Conservation (phyloP, 2,113 vertebrate species). For the Platysteira castanea region DNA sequence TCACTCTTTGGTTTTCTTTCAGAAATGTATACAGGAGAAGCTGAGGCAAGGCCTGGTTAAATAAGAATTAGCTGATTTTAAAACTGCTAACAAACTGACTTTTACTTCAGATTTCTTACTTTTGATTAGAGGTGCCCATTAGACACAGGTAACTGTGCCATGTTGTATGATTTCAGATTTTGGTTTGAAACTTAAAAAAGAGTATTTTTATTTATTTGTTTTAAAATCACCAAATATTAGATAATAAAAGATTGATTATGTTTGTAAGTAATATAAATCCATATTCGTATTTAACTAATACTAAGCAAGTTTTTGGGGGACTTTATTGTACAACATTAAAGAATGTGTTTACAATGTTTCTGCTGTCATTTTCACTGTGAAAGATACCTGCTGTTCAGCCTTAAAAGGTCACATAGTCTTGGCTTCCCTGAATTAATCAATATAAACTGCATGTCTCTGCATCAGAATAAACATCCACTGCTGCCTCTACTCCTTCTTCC, state of each 20-base stretch:
- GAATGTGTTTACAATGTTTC: not conserved
- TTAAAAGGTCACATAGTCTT: conserved; percentile 61
- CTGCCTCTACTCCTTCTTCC: not conserved
- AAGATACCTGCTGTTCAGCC: conserved; percentile 2
- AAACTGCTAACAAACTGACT: not conserved
- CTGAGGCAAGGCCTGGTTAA: not conserved
- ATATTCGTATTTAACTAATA: not conserved
- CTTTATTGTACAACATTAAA: not conserved
- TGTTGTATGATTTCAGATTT: not conserved
- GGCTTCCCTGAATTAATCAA: conserved; percentile 55
- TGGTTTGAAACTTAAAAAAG: not conserved
- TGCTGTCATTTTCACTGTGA: conserved; percentile 14
- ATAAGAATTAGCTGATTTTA: not conserved
- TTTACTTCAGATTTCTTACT: not conserved
- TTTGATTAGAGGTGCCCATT: not conserved
- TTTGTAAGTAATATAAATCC: not conserved
- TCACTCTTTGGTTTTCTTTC: not conserved
- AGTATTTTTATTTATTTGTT: not conserved
- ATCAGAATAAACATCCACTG: conserved; percentile 48
- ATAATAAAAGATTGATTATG: not conserved
- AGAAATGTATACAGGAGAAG: not conserved
- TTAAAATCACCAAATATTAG: not conserved
- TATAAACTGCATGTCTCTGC: conserved; percentile 45
- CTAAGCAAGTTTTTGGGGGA: not conserved
- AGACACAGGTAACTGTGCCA: not conserved